Evolutionary conservation across 2,888 invertebrate species (phyloP).

Genomic region (Masnerella sp.): DNA sequence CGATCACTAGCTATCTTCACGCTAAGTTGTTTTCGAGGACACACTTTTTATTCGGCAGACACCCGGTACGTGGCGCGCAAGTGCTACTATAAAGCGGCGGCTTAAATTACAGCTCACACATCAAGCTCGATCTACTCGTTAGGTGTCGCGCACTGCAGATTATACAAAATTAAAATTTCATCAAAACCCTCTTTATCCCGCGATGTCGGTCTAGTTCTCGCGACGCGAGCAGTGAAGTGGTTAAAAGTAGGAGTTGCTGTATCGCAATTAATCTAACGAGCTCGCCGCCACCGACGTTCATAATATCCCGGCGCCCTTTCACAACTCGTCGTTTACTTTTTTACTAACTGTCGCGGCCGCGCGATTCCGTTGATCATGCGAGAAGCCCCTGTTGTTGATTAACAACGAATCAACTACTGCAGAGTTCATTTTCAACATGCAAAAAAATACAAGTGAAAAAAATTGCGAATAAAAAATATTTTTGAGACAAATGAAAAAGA

Average conservation of each 20-base stretch:
- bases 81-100: constrained; percentile 47
- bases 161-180: constrained; percentile 67
- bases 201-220: constrained; percentile 51
- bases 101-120: constrained; percentile 64
- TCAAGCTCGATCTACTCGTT: constrained; percentile 65
- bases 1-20: too few relatives aligned
- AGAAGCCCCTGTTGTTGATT: constrained; percentile 21
- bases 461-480: too few relatives aligned
- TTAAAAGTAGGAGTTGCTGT: constrained; percentile 60
- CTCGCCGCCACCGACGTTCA: constrained; percentile 53
- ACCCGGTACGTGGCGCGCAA: constrained; percentile 32
- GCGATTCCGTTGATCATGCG: constrained; percentile 35
- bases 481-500: too few relatives aligned
- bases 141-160: constrained; percentile 61
- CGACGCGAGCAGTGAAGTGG: constrained; percentile 56
- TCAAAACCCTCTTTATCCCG: constrained; percentile 64
- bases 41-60: constrained; percentile 30
- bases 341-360: constrained; percentile 12
- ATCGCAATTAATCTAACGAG: constrained; percentile 67
- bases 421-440: too few relatives aligned
- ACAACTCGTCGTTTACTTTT: constrained; percentile 45
- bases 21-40: too few relatives aligned
- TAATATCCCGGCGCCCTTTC: constrained; percentile 57
- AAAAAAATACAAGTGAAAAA: background rate
- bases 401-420: constrained; percentile 17